phyloP scores from a whole-genome alignment of 2,888 invertebrate genomes.

The Syrista parreyssii region DNA sequence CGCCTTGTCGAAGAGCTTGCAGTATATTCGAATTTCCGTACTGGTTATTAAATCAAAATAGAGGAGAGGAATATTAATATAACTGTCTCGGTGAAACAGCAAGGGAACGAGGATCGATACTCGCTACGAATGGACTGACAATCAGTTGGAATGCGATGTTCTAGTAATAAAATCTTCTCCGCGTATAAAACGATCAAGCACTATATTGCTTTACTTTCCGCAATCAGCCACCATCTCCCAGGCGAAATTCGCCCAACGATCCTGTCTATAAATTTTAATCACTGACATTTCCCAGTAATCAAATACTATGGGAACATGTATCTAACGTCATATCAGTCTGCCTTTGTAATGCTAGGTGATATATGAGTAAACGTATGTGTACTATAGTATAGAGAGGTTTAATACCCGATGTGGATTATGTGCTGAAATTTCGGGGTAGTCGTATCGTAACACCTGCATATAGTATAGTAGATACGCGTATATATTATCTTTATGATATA shows the following conservation, averaged over 20 bases:
- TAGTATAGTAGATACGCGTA: background rate
- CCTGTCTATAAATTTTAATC: constrained; percentile 49
- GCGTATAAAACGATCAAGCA: background rate
- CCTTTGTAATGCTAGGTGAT: constrained; percentile 12
- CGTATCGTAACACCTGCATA: background rate
- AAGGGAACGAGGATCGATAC: constrained; percentile 9
- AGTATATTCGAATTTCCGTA: background rate
- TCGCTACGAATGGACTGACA: background rate
- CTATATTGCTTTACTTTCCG: constrained; percentile 21
- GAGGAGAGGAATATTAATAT: background rate
- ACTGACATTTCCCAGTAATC: constrained; percentile 41
- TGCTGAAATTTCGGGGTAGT: background rate
- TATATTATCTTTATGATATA: background rate
- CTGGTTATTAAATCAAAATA: constrained; percentile 7
- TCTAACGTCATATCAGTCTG: background rate
- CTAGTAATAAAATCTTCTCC: background rate
- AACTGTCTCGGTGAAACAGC: constrained; percentile 24
- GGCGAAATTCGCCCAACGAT: constrained; percentile 31
- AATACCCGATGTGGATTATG: background rate
- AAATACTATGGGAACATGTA: constrained; percentile 20
- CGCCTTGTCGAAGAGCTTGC: background rate
- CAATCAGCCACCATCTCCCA: constrained; percentile 38
- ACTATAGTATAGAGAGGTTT: background rate
- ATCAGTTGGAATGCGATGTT: background rate
- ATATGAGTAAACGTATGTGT: background rate